These are phyloP conservation scores for Saccopteryx bilineata DNA, from an alignment of 2,113 vertebrate species.

Conservation along the genomic window DNA sequence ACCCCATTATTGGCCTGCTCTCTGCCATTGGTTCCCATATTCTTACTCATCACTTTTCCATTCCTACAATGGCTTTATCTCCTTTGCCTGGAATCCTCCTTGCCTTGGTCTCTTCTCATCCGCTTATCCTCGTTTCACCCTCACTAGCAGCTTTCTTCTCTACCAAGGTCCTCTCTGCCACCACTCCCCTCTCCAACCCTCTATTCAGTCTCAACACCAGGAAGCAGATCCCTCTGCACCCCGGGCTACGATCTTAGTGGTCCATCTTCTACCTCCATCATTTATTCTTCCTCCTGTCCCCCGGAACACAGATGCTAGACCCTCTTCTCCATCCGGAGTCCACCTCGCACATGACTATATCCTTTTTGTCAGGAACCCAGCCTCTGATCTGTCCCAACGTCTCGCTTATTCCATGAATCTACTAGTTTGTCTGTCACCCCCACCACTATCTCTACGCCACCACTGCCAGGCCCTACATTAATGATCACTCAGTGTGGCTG, in stretches of 20 bases:
- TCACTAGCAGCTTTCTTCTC: neutral
- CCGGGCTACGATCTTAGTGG: neutral
- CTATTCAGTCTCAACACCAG: neutral
- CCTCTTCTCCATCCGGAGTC: neutral
- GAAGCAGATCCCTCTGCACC: neutral
- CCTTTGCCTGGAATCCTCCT: neutral
- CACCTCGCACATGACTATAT: neutral
- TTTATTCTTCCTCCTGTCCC: neutral
- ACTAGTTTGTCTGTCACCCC: neutral
- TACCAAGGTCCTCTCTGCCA: neutral
- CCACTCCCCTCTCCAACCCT: fast-evolving
- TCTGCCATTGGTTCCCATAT: neutral
- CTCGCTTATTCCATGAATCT: neutral
- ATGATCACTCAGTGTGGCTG: neutral
- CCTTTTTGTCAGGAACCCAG: neutral
- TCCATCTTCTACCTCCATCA: neutral
- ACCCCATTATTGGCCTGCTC: neutral
- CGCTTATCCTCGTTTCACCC: neutral
- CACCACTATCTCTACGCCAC: neutral
- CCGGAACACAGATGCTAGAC: neutral
- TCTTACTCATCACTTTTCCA: neutral
- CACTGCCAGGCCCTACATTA: neutral
- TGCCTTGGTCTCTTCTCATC: neutral
- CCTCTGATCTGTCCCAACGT: neutral
- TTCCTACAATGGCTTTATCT: neutral